Conservation (phyloP, 1,140 invertebrate species). For the Hylaeus volcanicus region DNA sequence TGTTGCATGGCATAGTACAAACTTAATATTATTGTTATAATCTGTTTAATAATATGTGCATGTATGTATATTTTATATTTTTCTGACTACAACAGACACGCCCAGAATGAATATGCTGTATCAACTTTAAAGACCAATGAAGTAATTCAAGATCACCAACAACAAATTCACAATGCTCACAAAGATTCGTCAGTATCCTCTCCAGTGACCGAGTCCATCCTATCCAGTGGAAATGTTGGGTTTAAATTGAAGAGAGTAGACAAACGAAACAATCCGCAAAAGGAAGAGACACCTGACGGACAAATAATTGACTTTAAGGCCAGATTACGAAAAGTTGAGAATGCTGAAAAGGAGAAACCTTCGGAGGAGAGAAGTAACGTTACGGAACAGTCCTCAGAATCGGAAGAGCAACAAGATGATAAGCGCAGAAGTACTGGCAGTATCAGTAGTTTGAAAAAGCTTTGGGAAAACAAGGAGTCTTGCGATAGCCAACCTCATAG, state of each 20-base stretch:
- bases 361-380: slow-evolving; percentile 58
- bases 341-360: slow-evolving; percentile 79
- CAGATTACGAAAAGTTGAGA: slow-evolving; percentile 90
- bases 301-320: slow-evolving; percentile 93
- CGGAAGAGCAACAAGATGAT: slow-evolving; percentile 82
- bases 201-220: slow-evolving; percentile 49
- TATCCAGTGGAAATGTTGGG: slow-evolving; percentile 65
- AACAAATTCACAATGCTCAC: slow-evolving; percentile 42
- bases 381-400: slow-evolving; percentile 43
- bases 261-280: slow-evolving; percentile 78
- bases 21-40: too few species aligned
- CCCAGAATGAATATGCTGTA: slow-evolving; percentile 74
- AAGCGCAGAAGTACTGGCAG: slow-evolving; percentile 95
- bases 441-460: slow-evolving; percentile 94
- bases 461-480: slow-evolving; percentile 91
- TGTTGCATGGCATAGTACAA: too few species aligned
- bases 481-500: slow-evolving; percentile 82
- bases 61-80: not conserved
- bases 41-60: too few species aligned
- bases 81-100: slow-evolving; percentile 26
- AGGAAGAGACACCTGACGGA: slow-evolving; percentile 81
- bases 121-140: slow-evolving; percentile 64
- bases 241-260: slow-evolving; percentile 86
- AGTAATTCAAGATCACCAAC: slow-evolving; percentile 21
- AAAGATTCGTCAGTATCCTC: slow-evolving; percentile 30